Base-by-base conservation (phyloP, 2,797 vertebrate species). In the Streptopelia turtur region DNA sequence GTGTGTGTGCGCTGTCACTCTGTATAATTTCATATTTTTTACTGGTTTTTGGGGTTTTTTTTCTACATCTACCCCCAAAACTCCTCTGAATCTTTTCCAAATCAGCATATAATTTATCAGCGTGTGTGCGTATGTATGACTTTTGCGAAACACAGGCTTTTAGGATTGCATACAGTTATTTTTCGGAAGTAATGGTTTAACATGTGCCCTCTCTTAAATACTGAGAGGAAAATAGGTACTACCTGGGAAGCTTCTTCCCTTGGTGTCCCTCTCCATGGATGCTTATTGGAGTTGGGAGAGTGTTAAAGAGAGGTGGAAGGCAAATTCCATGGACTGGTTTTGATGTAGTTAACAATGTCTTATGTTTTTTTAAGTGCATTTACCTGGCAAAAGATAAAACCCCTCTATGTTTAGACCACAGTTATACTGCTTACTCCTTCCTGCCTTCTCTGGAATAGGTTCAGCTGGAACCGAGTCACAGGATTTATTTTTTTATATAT, bases 391-490 rank as follows among this genome's bases (percentile, higher is more conserved):
- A 86, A 93, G 93, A 86, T 90, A 49, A 88, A 94, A 91, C 47
- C n/a, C 10, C 13, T 66, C 57, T 78, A 33, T 79, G 79, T 87
- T 90, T 83, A 85, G 70, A 87, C 39, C 45, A 21, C 53, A 24
- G 28, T 93, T 87, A 63, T 7, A 49, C n/a, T 91, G 41, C 87
- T 92, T 92, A 47, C 11, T 90, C 57, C 53, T n/a, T 57, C 13
- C 33, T 10, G 25, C n/a, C 41, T 96, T 41, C 92, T 94, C 55
- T 95, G 91, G 83, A 90, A 78, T 16, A 87, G 66, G 43, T 85
- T 94, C 89, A 96, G 57, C 88, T 96, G 35, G 72, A 95, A 75
- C 43, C 70, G 60, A 96, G 93, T 97, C 93, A 79, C 57, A 79
- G 84, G 77, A 61, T 25, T 56, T 60, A 10, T 22, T 55, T 22